Base-by-base conservation (phyloP, 2,797 vertebrate species). In the Mormyrops boulengeri region DNA sequence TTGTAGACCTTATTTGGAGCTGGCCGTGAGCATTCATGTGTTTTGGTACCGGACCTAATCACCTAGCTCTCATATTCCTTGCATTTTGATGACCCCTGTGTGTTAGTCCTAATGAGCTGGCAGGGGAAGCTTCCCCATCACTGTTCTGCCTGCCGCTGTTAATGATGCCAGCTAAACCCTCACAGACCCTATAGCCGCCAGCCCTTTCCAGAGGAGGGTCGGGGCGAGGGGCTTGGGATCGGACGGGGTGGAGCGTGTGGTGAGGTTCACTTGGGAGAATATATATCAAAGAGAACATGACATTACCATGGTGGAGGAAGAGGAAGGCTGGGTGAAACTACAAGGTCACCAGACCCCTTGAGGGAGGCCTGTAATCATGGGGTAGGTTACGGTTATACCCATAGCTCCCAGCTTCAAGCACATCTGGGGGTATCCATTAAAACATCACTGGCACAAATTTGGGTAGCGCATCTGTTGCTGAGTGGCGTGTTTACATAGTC, bases 11-110 rank as follows among this genome's bases (percentile, higher is more conserved):
- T 55, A 55, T 52, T 34, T 17, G 53, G 53, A 19, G 50, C 50
- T 38, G 17, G 5, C 53, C 85, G 26, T 57, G 53, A 22, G 34
- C 50, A 87, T 87, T 57, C 85, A 55, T 34, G 85, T 38, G 85
- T 57, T 87, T 57, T 53, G 26, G n/a, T 52, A 30, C 47, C 3
- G 11, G 41, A 85, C 82, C 82, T 85, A 22, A 85, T 85, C 82
- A 85, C 82, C 82, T 12, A 19, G 47, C 19, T 85, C 82, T 80
- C 73, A 44, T 44, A 80, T 80, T 80, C 82, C 82, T 85, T 50
- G 44, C 82, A 85, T 85, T 85, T 85, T 49, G 82, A 85, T 85
- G 82, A 50, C 82, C 47, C 82, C 47, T 85, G 82, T 85, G 44
- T 50, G 82, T 84, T 14, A n/a, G 47, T 44, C 82, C n/a, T 85